A percentile compares a stretch with the other conserved stretches of the same genome.
Evolutionary conservation across 2,888 invertebrate genomes (phyloP).

Genomic region (Raillietiella orientalis): DNA sequence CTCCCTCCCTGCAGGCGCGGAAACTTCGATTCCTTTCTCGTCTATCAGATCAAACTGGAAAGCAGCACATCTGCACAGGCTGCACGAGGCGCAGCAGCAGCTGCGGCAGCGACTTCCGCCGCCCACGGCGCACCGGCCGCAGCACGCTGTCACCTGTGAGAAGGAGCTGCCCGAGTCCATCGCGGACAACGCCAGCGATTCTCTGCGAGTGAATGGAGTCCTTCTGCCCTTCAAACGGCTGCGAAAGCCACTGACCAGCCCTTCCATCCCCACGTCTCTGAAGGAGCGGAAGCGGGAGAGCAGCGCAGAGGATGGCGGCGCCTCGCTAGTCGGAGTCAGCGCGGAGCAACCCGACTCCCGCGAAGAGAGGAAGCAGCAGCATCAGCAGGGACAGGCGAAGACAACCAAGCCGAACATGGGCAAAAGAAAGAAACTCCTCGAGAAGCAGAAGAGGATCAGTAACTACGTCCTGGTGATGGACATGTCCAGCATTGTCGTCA

Average conservation of each 20-base stretch:
- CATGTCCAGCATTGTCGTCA: conserved; percentile 94
- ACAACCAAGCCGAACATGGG: conserved; percentile 93
- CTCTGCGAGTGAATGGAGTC: conserved; percentile 77
- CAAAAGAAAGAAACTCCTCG: conserved; percentile 86
- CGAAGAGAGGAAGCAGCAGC: conserved; percentile 32
- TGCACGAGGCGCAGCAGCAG: no score
- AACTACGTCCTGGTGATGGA: conserved; percentile 98
- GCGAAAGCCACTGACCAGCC: conserved; percentile 86
- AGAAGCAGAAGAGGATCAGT: conserved; percentile 89
- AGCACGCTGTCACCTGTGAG: conserved; percentile 5
- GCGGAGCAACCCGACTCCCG: conserved; percentile 67
- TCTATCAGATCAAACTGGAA: no score
- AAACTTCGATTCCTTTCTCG: no score
- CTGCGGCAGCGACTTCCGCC: no score
- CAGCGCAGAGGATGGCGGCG: conserved; percentile 26
- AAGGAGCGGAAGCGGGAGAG: conserved; percentile 14
- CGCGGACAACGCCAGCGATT: conserved; percentile 82
- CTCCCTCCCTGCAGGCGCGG: no score
- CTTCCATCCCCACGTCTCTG: conserved; percentile 59
- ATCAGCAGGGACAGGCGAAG: conserved; percentile 7
- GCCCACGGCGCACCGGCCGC: no score
- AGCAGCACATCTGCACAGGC: no score
- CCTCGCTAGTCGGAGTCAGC: conserved; percentile 55
- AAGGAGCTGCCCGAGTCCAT: conserved; percentile 28
- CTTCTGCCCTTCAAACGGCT: conserved; percentile 89